phyloP scores from a whole-genome alignment of 2,797 vertebrate genomes.

The Lagodon rhomboides region DNA sequence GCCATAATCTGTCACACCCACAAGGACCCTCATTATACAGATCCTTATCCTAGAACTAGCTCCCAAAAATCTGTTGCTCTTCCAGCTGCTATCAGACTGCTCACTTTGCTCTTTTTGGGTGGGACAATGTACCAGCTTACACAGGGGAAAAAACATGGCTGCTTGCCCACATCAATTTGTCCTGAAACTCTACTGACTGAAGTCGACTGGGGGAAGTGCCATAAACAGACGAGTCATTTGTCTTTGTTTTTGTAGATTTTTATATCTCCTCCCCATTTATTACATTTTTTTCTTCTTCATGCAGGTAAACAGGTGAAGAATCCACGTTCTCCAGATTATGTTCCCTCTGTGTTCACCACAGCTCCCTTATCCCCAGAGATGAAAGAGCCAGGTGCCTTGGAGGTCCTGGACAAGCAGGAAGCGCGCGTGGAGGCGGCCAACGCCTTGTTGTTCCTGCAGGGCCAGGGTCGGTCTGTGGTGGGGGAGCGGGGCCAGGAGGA shows the following conservation, averaged over 20 bases:
- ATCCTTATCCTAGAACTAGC: not conserved
- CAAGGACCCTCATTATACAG: not conserved
- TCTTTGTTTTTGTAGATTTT: not conserved
- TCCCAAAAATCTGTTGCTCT: not conserved
- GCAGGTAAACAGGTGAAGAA: constrained; percentile 88
- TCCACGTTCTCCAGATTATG: constrained; percentile 85
- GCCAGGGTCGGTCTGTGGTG: constrained; percentile 74
- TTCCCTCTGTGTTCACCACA: constrained; percentile 83
- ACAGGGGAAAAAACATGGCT: not conserved
- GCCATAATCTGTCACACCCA: not conserved
- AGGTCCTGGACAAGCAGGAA: constrained; percentile 84
- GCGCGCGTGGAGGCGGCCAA: constrained; percentile 87
- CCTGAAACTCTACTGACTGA: not conserved
- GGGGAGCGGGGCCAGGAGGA: constrained; percentile 52
- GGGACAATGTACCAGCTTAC: not conserved
- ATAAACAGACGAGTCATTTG: not conserved
- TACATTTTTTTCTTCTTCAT: constrained; percentile 10
- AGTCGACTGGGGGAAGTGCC: not conserved
- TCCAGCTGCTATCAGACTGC: not conserved
- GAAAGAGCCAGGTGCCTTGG: constrained; percentile 77
- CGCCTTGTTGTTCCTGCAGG: constrained; percentile 85
- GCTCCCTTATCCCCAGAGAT: constrained; percentile 73
- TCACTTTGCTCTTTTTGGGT: not conserved
- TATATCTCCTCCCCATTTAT: not conserved
- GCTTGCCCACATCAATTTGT: constrained; percentile 1